Evolutionary conservation across 2,113 vertebrate genomes (phyloP).

Genomic region (Neomonachus schauinslandi): DNA sequence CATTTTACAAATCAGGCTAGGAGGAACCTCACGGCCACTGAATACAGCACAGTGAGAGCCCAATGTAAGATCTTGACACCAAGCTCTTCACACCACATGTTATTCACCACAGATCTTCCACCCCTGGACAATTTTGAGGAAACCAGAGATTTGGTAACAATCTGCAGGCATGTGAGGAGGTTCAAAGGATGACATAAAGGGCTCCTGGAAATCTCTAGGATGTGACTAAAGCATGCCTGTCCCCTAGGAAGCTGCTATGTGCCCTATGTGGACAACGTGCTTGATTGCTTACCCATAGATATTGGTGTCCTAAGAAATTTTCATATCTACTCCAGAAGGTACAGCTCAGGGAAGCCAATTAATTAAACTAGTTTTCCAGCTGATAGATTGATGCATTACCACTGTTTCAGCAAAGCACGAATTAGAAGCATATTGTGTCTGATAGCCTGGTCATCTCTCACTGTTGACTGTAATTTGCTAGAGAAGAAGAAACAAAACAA

Average conservation of each 20-base stretch:
- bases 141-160: conserved; percentile 51
- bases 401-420: conserved; percentile 57
- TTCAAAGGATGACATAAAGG: conserved; percentile 22
- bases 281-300: conserved; percentile 49
- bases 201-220: neutral
- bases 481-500: neutral
- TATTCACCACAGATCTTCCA: conserved; percentile 33
- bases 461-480: conserved; percentile 57
- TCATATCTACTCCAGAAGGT: conserved; percentile 36
- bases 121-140: conserved; percentile 11
- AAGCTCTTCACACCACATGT: neutral
- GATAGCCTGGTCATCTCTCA: conserved; percentile 53
- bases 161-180: neutral
- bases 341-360: conserved; percentile 57
- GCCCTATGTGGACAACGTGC: conserved; percentile 32
- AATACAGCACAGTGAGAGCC: neutral
- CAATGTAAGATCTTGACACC: neutral
- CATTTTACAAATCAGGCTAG: conserved; percentile 43
- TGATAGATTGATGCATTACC: conserved; percentile 64
- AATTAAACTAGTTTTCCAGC: conserved; percentile 72
- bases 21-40: neutral
- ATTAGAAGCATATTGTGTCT: conserved; percentile 64
- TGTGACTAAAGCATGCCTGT: neutral
- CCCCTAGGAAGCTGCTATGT: neutral
- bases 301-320: conserved; percentile 55